Evolutionary conservation across 2,113 vertebrate species (phyloP), one percentile per base, ranked within the genome.

Genomic region (Abramis brama): DNA sequence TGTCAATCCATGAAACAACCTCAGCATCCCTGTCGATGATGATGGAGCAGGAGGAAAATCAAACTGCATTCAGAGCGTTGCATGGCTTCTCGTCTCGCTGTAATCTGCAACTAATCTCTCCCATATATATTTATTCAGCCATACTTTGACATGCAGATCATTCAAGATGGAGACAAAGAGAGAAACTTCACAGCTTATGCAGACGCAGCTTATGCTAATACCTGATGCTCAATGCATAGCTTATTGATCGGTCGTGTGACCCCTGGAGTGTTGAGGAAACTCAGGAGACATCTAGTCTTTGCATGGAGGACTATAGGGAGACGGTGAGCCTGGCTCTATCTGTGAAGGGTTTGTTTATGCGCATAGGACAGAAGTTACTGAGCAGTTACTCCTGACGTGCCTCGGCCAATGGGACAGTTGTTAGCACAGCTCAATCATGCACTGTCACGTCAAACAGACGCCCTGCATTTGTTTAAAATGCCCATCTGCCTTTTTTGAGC

Each of bases 1-100:
- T 47, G 36, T 19, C 86, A 85, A 87, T 89, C 83, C 30, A 86
- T 87, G 73, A 55, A 75, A 39, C 55, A 47, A 78, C 83, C 39
- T 80, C 76, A 84, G 68, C 83, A 83, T 73, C 71, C 71, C 5
- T 62, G 77, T 71, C 68, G 25, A 71, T 64, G 43, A 71, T 45
- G 86, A 87, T 64, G 27, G 78, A 85, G 39, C 64, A 43, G 84
- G 6, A 79, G 36, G 25, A 36, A 66, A 85, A 82, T 82, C 83
- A 57, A 73, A 74, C 76, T 81, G 79, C 59, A 87, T 87, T 85
- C 76, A 86, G 71, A 85, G 43, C 78, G 25, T 33, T 79, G 68
- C 71, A 79, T 68, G 74, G 76, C 83, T 87, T 79, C 74, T 68
- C 33, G 6, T 39, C 79, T 85, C n/a, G 2, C 50, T 55, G 71